A percentile compares a stretch with the other conserved stretches of the same genome.
These are phyloP conservation scores for Eleutherodactylus coqui DNA, from an alignment of 2,797 vertebrate genomes.

Conservation along the genomic window DNA sequence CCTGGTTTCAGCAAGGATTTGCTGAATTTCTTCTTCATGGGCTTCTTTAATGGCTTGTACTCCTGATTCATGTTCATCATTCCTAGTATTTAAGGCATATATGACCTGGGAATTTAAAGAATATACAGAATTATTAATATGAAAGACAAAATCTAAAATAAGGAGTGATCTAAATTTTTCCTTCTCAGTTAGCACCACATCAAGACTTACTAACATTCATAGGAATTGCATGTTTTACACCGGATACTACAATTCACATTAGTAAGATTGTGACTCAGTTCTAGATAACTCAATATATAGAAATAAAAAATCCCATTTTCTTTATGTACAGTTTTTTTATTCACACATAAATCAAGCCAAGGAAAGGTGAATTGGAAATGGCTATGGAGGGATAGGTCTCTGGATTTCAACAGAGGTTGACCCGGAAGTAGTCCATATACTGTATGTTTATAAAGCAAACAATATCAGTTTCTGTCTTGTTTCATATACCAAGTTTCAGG, in stretches of 20 bases:
- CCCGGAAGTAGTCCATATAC: not conserved
- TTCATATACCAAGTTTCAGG: too few relatives aligned
- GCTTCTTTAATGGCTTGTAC: slow-evolving; percentile 95
- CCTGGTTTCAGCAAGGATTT: slow-evolving; percentile 95
- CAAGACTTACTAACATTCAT: not conserved
- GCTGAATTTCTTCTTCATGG: slow-evolving; percentile 97
- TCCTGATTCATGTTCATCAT: slow-evolving; percentile 96
- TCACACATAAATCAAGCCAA: not conserved
- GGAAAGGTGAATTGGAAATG: not conserved
- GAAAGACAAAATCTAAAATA: not conserved
- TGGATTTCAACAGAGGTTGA: too few relatives aligned
- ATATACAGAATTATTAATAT: slow-evolving; percentile 33
- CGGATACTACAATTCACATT: not conserved
- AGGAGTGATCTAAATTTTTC: not conserved
- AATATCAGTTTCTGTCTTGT: too few relatives aligned
- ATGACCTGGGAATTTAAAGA: slow-evolving; percentile 83
- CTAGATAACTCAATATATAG: too few relatives aligned
- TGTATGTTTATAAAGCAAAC: too few relatives aligned
- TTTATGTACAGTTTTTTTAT: too few relatives aligned
- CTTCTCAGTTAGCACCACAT: not conserved
- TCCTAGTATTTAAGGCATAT: slow-evolving; percentile 98
- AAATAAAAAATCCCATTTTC: too few relatives aligned
- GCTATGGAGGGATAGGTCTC: not conserved
- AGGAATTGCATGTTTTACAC: not conserved
- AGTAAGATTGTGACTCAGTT: too few relatives aligned